phyloP scores from a whole-genome alignment of 2,113 vertebrate genomes.

The Galbula dea region DNA sequence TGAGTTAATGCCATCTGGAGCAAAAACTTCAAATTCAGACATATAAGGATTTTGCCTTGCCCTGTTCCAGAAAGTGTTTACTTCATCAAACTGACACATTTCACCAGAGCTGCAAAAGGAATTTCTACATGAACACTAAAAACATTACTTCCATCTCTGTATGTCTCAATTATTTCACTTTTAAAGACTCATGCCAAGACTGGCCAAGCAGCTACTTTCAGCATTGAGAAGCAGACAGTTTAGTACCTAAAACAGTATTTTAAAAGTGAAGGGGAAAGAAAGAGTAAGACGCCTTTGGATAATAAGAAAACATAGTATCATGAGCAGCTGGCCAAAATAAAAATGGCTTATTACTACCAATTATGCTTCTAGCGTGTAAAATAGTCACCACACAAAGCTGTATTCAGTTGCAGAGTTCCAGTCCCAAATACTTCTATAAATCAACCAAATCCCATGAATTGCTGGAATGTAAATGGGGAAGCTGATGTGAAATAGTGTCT shows the following conservation, averaged over 20 bases:
- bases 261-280: not conserved
- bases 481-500: slow-evolving; percentile 31
- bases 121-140: not conserved
- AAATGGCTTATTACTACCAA: slow-evolving; percentile 16
- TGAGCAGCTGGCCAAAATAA: not conserved
- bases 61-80: not conserved
- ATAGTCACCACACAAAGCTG: not conserved
- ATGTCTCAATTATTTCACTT: not conserved
- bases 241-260: not conserved
- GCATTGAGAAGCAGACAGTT: not conserved
- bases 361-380: not conserved
- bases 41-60: not conserved
- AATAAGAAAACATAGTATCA: not conserved
- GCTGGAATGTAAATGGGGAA: slow-evolving; percentile 7
- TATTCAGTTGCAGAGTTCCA: not conserved
- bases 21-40: not conserved
- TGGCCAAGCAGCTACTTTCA: not conserved
- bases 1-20: not conserved
- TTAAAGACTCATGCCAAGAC: not conserved
- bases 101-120: not conserved
- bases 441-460: slow-evolving; percentile 16
- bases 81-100: not conserved
- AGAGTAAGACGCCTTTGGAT: not conserved
- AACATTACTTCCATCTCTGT: not conserved
- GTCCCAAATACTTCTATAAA: slow-evolving; percentile 9